Base-by-base conservation (phyloP, 2,113 vertebrate genomes). In the Mionectes macconnelli region DNA sequence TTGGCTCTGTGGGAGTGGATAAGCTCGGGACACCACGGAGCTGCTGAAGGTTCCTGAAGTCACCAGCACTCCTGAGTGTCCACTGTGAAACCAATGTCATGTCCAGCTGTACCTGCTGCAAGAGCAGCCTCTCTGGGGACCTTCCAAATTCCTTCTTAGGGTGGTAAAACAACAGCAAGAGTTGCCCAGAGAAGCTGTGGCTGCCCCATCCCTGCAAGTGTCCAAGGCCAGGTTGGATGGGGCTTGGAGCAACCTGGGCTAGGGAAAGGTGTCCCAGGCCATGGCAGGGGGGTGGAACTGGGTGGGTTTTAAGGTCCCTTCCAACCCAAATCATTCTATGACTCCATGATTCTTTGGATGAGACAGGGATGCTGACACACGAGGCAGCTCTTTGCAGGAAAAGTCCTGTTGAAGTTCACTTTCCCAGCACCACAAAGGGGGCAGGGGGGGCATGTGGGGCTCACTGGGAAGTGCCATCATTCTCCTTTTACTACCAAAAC, bases 371-470 rank as follows among this genome's bases (percentile, higher is more conserved):
- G 60, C 39, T 52, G 72, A 7, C 39, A 23, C 0, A 3, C 13
- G 2, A 14, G 67, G 57, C 7, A 6, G 30, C 35, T 18, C 37
- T 67, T 39, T 10, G 24, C 53, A 45, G 44, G 47, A 8, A 10
- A 40, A 69, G 8, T 25, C 42, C 33, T 28, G 4, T 5, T 4
- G 52, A 12, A 20, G 63, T 53, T 39, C 37, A 8, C 78, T 53
- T 40, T 49, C 35, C 68, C 35, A 15, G 11, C 2, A 5, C 28
- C 16, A 1, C 0, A 10, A 2, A 0, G 4, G 39, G 42, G 35
- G 7, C 20, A 17, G 28, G 19, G n/a, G 3, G 15, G 31, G 20
- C 57, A 9, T 6, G 1, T 28, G 50, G 60, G 55, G 67, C 23
- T 75, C 9, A 0, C 21, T 2, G 60, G 27, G 62, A 15, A 62